Percentiles rank a stretch among this genome's conserved stretches.
Evolutionary conservation across 2,797 vertebrate species (phyloP).

Genomic region (Liparis tanakae): DNA sequence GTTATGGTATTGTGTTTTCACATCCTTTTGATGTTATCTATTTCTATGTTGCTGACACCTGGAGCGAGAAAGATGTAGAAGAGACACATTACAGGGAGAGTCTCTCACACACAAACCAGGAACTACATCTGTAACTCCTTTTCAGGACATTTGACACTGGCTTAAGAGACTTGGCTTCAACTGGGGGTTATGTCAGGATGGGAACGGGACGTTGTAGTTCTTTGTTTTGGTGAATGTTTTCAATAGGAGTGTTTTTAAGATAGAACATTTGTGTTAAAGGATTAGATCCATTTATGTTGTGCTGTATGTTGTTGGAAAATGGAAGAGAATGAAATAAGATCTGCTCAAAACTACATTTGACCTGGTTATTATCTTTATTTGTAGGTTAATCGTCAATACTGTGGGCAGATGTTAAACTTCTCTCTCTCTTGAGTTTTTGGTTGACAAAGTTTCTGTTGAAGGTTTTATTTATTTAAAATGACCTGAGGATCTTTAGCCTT

Average conservation of each 20-base stretch:
- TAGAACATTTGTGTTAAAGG: neutral
- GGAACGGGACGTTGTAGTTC: neutral
- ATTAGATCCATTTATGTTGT: neutral
- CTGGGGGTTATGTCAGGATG: neutral
- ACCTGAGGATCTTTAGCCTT: neutral
- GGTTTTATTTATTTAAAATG: neutral
- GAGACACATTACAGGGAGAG: neutral
- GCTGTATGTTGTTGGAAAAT: no score
- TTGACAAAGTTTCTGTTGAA: neutral
- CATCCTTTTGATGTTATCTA: neutral
- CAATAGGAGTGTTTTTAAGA: neutral
- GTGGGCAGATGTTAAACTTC: neutral
- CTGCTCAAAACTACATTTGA: no score
- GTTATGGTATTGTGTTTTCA: neutral
- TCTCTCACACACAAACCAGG: neutral
- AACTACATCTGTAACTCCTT: neutral
- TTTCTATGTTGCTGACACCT: neutral
- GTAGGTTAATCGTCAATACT: neutral
- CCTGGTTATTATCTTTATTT: neutral
- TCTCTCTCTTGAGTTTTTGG: neutral
- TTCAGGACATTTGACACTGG: neutral
- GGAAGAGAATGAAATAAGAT: no score
- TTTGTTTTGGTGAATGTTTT: neutral
- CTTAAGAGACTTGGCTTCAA: neutral
- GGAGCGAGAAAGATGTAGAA: neutral